Evolutionary conservation across 2,797 vertebrate genomes (phyloP), one percentile per base, ranked within the genome.

Genomic region (Cirrhinus molitorella): DNA sequence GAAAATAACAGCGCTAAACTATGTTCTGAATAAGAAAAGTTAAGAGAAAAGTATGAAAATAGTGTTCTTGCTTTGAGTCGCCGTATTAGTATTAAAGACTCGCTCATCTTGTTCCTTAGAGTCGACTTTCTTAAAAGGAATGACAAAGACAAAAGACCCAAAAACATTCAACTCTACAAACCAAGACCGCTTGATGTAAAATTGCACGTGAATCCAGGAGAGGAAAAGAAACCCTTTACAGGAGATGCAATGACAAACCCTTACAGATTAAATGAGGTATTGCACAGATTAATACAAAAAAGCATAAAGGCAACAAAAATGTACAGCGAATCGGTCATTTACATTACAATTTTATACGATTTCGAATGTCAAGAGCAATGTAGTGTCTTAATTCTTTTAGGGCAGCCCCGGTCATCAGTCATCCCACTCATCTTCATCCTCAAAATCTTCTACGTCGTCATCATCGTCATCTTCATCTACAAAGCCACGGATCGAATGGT

Each of bases 31-130:
- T 97, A 96, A 94, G 96, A 96, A 97, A 96, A 93, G 93, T 91
- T 96, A 96, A 97, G 96, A 96, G 94, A 96, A 96, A 96, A 96
- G 95, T 99, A 97, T 96, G 97, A 98, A 99, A 99, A 99, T 98
- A 99, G 96, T 97, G 95, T 96, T 96, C 94, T 96, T 88, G 89
- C 92, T 94, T 95, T 95, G 55, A 89, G 79, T 25, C 95, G 96
- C 88, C 88, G 95, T 93, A 94, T 94, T 91, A 86, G 91, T 51
- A 95, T 92, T 94, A 95, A 94, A 93, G 94, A 94, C 88, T 92
- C 76, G 92, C 92, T 94, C 95, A 91, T 92, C 91, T 93, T 71
- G 12, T 86, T 87, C 93, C 88, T 85, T 94, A 95, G 89, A 66
- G 23, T 43, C 5, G 25, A 92, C 90, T 90, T 94, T 93, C 92